Evolutionary conservation across 2,113 vertebrate genomes (phyloP).

Genomic region (Halcyon senegalensis): DNA sequence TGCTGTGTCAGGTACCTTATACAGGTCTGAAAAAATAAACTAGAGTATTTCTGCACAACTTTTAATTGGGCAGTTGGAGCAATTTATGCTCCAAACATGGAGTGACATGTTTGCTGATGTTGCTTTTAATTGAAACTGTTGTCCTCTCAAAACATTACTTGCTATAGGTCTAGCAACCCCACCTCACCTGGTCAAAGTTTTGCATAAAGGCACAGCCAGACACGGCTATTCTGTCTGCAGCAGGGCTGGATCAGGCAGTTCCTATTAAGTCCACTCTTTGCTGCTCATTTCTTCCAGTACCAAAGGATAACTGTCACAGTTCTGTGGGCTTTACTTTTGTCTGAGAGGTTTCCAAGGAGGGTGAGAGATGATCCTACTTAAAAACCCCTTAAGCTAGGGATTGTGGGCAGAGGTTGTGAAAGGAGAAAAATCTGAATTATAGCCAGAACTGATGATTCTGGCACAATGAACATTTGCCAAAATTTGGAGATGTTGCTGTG

Average conservation of each 20-base stretch:
- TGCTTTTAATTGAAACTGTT: not conserved
- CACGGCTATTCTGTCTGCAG: not conserved
- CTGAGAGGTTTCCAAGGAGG: not conserved
- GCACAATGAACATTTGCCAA: not conserved
- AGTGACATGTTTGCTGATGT: not conserved
- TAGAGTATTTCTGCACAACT: not conserved
- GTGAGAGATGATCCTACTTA: not conserved
- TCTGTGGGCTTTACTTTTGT: not conserved
- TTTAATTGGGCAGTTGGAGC: not conserved
- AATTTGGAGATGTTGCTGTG: not conserved
- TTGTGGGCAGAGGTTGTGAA: not conserved
- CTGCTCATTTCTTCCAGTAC: not conserved
- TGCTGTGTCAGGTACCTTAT: not conserved
- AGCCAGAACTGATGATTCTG: not conserved
- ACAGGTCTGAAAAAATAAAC: not conserved
- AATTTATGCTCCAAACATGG: not conserved
- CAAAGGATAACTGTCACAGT: not conserved
- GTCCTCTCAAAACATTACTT: not conserved
- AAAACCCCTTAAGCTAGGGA: not conserved
- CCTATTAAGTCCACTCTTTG: not conserved
- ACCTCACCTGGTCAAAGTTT: not conserved
- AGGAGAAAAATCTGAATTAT: not conserved
- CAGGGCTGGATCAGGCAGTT: not conserved
- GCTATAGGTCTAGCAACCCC: not conserved
- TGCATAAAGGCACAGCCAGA: accelerated